phyloP scores from a whole-genome alignment of 2,113 vertebrate genomes.

The Entomyzon cyanotis region DNA sequence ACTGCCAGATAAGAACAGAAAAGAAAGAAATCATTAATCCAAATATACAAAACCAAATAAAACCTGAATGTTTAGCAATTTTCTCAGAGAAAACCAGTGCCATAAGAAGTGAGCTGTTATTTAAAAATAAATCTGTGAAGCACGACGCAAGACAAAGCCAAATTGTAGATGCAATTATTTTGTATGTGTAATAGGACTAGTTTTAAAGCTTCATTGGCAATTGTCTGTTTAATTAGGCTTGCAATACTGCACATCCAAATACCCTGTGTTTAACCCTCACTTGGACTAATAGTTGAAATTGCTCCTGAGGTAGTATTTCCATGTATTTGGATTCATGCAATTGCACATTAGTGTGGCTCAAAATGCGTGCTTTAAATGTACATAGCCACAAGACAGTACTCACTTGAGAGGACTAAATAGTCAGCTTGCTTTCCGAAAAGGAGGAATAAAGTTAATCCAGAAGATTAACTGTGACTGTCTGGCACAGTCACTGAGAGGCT shows the following conservation, averaged over 20 bases:
- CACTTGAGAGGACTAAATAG: neutral
- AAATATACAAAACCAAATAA: neutral
- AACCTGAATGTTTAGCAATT: neutral
- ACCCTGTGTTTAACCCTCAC: constrained; percentile 1
- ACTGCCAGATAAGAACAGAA: neutral
- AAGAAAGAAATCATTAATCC: neutral
- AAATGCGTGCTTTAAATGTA: neutral
- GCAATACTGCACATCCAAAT: neutral
- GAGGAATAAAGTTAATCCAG: neutral
- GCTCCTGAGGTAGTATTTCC: neutral
- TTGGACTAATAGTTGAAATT: constrained; percentile 13
- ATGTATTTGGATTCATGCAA: constrained; percentile 19
- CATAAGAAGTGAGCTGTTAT: neutral
- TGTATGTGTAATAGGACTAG: neutral
- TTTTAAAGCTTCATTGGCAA: constrained; percentile 20
- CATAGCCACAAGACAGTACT: neutral
- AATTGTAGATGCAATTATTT: constrained; percentile 6
- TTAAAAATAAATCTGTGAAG: constrained; percentile 13
- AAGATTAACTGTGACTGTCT: neutral
- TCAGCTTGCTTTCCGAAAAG: neutral
- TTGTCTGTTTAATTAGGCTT: constrained; percentile 31
- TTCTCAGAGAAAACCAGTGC: neutral
- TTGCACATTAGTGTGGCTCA: neutral
- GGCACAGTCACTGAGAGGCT: neutral
- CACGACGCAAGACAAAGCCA: neutral